Evolutionary conservation across 1,140 invertebrate species (phyloP), one percentile per base, ranked within the genome.

Genomic region (Rhynchophorus ferrugineus): DNA sequence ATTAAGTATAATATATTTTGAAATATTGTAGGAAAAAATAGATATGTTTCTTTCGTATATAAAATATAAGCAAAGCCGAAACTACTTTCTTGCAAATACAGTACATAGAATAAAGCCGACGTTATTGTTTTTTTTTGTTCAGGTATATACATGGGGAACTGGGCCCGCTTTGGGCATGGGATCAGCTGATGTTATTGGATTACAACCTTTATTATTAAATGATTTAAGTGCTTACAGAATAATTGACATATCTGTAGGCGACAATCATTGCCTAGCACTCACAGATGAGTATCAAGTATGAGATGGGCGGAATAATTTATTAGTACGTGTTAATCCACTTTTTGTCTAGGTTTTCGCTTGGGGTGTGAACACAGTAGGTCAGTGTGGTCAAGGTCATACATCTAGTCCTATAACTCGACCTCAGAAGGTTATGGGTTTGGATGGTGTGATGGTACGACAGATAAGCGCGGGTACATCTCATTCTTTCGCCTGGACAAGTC

Each of bases 311-410:
- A 11, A 21, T 43, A 14, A 14, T 18, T 14, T 38, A 6, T 38
- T 38, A n/a, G 14, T 38, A 33, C 5, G 24, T 6, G 3, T 37
- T 6, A n/a, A n/a, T 37, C 13, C 9, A 8, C 6, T n/a, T n/a
- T 21, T 20, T n/a, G 19, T 36, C 2, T 66, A 70, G 47, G 68
- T 71, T 5, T 71, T 62, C 39, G 79, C 82, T 1, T 85, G 83
- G 83, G 83, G 83, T 24, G 79, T 79, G 51, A 84, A 83, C 71
- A 76, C 79, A 21, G 81, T 83, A 71, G 83, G 83, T 0, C 83
- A 85, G 60, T 84, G 81, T 69, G 82, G 82, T 11, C 78, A 81
- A 61, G 82, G 82, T 6, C 81, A 83, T 64, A 75, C 75, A 2
- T 79, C 77, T 8, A 80, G 77, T 33, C 79, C 79, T 2, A 75